Conservation (phyloP, 1,140 invertebrate species). For the Galleria mellonella region DNA sequence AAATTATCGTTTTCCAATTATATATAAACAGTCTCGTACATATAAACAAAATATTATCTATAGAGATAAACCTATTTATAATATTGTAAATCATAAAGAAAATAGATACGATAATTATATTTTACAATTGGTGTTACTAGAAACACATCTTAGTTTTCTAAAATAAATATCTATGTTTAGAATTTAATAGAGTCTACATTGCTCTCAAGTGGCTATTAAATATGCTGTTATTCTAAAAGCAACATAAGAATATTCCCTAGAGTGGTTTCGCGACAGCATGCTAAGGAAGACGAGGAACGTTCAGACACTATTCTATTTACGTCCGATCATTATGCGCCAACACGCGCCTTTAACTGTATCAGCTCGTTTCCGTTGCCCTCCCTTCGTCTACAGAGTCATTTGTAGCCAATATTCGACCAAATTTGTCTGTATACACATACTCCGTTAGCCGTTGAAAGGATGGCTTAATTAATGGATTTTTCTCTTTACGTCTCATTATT, state of each 20-base stretch:
- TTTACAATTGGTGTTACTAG: neutral
- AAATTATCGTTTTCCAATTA: too few relatives aligned
- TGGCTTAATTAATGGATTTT: constrained; percentile 1
- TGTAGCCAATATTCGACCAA: constrained; percentile 24
- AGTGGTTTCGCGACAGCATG: constrained; percentile 43
- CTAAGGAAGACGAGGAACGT: constrained; percentile 25
- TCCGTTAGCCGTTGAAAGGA: neutral
- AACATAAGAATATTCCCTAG: constrained; percentile 23
- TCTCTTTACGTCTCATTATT: neutral
- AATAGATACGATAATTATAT: too few relatives aligned
- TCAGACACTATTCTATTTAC: constrained; percentile 55
- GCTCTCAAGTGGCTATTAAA: neutral
- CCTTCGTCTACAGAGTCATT: constrained; percentile 28
- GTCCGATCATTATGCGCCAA: constrained; percentile 59
- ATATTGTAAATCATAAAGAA: too few relatives aligned
- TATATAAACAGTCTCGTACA: too few relatives aligned
- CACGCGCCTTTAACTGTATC: constrained; percentile 62
- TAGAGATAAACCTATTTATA: too few relatives aligned
- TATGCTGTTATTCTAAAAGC: constrained; percentile 17
- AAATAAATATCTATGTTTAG: too few relatives aligned
- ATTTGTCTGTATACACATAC: constrained; percentile 14
- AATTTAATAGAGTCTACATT: too few relatives aligned
- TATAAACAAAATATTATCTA: too few relatives aligned
- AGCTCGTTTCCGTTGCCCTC: constrained; percentile 20
- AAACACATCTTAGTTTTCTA: neutral